phyloP scores from a whole-genome alignment of 1,140 invertebrate genomes.

The Megalonaias nervosa region DNA sequence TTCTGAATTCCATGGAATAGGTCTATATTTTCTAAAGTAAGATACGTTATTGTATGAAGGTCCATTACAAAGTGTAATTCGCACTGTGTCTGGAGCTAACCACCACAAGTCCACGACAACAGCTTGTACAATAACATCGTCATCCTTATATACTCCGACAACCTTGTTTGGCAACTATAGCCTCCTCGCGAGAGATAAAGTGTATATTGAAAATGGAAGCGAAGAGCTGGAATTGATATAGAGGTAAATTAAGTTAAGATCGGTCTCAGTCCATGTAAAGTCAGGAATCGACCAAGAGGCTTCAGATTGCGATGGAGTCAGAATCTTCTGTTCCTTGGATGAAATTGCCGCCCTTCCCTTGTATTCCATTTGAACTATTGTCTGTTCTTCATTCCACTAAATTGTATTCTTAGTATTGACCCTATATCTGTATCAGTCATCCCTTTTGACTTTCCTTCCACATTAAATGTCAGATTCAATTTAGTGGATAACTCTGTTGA shows the following conservation, averaged over 20 bases:
- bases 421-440: constrained; percentile 45
- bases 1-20: constrained; percentile 30
- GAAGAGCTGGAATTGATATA: constrained; percentile 21
- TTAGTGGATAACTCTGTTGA: too few species aligned
- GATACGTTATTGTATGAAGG: constrained; percentile 31
- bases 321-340: constrained; percentile 10
- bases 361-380: constrained; percentile 18
- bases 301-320: constrained; percentile 7
- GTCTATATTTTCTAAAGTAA: constrained; percentile 39
- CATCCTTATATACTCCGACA: constrained; percentile 25
- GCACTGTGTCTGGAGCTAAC: constrained; percentile 39
- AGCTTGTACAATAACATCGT: constrained; percentile 34
- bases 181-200: constrained; percentile 30
- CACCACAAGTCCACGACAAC: constrained; percentile 49
- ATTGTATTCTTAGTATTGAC: constrained; percentile 33
- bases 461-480: too few species aligned
- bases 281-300: too few species aligned
- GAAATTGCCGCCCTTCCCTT: constrained; percentile 30
- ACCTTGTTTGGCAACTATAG: constrained; percentile 30
- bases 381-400: constrained; percentile 10
- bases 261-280: too few species aligned
- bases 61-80: constrained; percentile 21
- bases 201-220: constrained; percentile 24
- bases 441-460: too few species aligned
- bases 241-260: too few species aligned